Percentiles rank a stretch among this genome's conserved stretches.
Evolutionary conservation across 1,140 invertebrate genomes (phyloP).

Genomic region (Anagrus nilaparvatae): DNA sequence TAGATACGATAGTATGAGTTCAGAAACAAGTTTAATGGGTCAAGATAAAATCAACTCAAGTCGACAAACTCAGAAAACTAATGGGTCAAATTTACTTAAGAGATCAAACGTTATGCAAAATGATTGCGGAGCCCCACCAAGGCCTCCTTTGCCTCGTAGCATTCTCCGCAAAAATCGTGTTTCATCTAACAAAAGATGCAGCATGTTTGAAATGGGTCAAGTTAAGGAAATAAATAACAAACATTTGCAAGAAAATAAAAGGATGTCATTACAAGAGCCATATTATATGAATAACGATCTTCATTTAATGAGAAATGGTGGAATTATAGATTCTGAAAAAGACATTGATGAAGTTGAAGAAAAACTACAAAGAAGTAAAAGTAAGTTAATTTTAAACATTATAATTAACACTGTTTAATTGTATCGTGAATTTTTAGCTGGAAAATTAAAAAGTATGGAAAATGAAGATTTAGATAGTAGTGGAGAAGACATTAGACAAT

Average conservation of each 20-base stretch:
- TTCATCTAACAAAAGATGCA: conserved; percentile 55
- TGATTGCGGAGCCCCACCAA: conserved; percentile 49
- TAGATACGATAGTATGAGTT: conserved; percentile 67
- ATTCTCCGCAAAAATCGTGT: conserved; percentile 56
- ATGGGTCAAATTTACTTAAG: conserved; percentile 44
- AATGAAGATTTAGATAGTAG: conserved; percentile 38
- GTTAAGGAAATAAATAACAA: conserved; percentile 47
- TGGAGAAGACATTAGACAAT: conserved; percentile 51
- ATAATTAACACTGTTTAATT: not conserved
- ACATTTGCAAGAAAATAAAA: conserved; percentile 47
- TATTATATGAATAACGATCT: conserved; percentile 55
- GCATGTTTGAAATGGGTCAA: conserved; percentile 64
- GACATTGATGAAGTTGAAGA: conserved; percentile 40
- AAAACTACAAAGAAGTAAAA: conserved; percentile 27
- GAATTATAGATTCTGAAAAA: conserved; percentile 35
- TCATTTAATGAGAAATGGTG: conserved; percentile 26
- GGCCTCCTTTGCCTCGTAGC: conserved; percentile 59
- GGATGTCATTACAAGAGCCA: conserved; percentile 61
- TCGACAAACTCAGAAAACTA: not conserved
- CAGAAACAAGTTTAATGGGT: conserved; percentile 50
- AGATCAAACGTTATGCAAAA: conserved; percentile 52
- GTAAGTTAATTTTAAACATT: no score
- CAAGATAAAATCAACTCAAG: conserved; percentile 35
- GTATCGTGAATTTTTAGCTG: conserved; percentile 10
- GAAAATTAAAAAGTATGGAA: conserved; percentile 29